Base-by-base conservation (phyloP, 2,888 invertebrate genomes). In the Nemotelus nigrinus region DNA sequence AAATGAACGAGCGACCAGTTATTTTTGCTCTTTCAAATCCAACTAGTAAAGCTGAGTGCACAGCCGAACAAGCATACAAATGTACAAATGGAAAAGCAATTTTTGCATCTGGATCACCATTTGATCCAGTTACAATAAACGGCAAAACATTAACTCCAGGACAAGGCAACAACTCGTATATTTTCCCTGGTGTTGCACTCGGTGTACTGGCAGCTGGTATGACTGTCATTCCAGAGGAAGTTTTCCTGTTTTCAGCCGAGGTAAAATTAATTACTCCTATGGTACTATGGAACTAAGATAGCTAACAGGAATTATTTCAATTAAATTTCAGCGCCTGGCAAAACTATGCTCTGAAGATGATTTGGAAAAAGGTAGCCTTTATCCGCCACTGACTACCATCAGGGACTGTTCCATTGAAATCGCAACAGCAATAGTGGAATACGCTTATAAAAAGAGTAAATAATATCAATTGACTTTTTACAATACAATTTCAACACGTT, bases 21-120 rank as follows among this genome's bases (percentile, higher is more conserved):
- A 96, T 99, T 82, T 99, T 99, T 88, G 99, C 99, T 8, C 91
- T 99, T 67, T 98, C 98, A 85, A 99, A 99, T 89, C 99, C 99
- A 76, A 99, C 99, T 76, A 92, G 92, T 87, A 98, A 98, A 89
- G 97, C 99, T 0, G 99, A 99, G 88, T 99, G 99, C 86, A 99
- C 99, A n/a, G 99, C 99, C n/a, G 96, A 97, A 86, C 91, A 96
- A 83, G 99, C 98, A 3, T 99, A 98, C 88, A 90, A 87, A 58
- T 88, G 93, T 84, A 97, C 98, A 0, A 91, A 96, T 80, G 99
- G 98, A 57, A 92, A 91, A 79, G 95, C 93, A 76, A 91, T 99
- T 80, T 99, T 99, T 88, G 97, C 98, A 44, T 97, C 96, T 79
- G 99, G 99, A 43, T 98, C 97, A 45, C 99, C 99, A 10, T 99